Conservation (phyloP, 2,797 vertebrate genomes). For the Sebastes flavidus region DNA sequence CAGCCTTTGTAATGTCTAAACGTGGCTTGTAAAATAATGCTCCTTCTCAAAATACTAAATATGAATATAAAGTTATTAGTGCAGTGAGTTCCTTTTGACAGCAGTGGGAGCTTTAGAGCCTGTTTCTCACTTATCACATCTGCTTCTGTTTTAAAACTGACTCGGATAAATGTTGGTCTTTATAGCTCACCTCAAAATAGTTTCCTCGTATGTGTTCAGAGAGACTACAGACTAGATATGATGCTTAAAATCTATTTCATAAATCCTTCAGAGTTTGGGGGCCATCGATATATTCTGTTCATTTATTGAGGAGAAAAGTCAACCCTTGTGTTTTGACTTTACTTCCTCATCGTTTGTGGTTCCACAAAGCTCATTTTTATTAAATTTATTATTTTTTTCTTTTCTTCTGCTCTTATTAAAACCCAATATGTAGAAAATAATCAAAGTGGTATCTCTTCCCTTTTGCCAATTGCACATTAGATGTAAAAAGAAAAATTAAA, state of each 20-base stretch:
- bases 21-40: conserved; percentile 17
- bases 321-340: not conserved
- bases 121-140: conserved; percentile 12
- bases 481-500: not conserved
- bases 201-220: not conserved
- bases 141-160: conserved; percentile 31
- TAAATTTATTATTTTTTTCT: no score
- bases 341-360: not conserved
- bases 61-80: conserved; percentile 41
- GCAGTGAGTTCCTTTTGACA: conserved; percentile 74
- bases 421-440: not conserved
- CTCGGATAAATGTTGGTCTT: not conserved
- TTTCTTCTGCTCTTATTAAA: not conserved
- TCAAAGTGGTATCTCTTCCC: not conserved
- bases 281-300: accelerated
- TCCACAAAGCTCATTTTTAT: not conserved
- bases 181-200: not conserved
- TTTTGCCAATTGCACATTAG: not conserved
- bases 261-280: conserved; percentile 49
- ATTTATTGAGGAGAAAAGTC: conserved; percentile 28
- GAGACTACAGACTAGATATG: not conserved
- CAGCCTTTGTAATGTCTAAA: conserved; percentile 8
- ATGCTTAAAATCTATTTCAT: conserved; percentile 71
- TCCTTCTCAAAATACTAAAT: not conserved
- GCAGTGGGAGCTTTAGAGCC: conserved; percentile 80